Evolutionary conservation across 2,888 invertebrate genomes (phyloP).

Genomic region (Melinaea menophilus): DNA sequence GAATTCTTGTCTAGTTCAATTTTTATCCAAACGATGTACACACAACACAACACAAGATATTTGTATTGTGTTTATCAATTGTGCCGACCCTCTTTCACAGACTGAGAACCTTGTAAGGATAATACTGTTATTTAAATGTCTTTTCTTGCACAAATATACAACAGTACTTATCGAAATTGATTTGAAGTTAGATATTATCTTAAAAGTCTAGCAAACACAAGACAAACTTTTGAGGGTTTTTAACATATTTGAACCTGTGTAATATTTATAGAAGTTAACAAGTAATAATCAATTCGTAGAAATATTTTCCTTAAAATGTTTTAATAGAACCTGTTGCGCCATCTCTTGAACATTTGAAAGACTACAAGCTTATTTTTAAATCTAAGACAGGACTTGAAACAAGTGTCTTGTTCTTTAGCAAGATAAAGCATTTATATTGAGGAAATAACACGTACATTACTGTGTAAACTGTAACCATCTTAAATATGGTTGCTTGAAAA

Average conservation of each 20-base stretch:
- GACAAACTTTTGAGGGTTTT: too few relatives aligned
- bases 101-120: too few relatives aligned
- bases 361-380: conserved; percentile 12
- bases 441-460: neutral
- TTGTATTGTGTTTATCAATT: too few relatives aligned
- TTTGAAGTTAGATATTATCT: too few relatives aligned
- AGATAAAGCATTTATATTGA: neutral
- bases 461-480: neutral
- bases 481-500: neutral
- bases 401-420: conserved; percentile 11
- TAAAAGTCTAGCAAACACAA: too few relatives aligned
- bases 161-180: too few relatives aligned
- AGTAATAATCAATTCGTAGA: too few relatives aligned
- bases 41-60: neutral
- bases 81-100: too few relatives aligned
- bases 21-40: neutral
- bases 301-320: neutral
- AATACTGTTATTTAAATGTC: too few relatives aligned
- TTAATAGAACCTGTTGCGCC: conserved; percentile 36
- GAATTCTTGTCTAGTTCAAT: neutral
- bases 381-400: conserved; percentile 28
- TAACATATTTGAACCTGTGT: too few relatives aligned
- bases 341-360: conserved; percentile 33
- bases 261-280: too few relatives aligned
- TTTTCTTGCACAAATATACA: too few relatives aligned